These are phyloP conservation scores for Apamea sordens DNA, from an alignment of 2,888 invertebrate genomes.

Conservation along the genomic window DNA sequence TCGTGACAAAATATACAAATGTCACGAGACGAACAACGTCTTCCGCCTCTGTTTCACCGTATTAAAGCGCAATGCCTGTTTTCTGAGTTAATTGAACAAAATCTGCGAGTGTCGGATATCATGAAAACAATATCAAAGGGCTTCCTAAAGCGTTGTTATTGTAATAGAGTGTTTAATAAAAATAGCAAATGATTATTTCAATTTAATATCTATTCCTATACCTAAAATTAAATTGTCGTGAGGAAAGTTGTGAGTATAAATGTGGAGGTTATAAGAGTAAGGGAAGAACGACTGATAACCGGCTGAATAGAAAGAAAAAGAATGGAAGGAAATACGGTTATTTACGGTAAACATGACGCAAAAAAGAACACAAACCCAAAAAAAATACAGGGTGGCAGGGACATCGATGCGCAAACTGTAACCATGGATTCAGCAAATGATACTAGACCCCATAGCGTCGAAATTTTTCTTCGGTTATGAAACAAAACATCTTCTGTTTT, in stretches of 20 bases:
- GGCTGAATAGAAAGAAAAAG: too few species aligned
- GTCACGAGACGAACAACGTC: neutral
- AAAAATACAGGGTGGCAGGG: too few species aligned
- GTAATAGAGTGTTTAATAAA: neutral
- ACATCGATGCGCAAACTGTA: too few species aligned
- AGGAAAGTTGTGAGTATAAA: neutral
- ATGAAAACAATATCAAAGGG: neutral
- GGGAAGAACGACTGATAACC: neutral
- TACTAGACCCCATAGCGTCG: too few species aligned
- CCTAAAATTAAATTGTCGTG: too few species aligned
- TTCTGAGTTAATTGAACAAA: conserved; percentile 29
- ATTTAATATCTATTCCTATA: neutral
- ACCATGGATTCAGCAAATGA: too few species aligned
- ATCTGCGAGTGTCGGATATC: conserved; percentile 19
- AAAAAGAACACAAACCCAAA: too few species aligned
- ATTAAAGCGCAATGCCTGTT: neutral
- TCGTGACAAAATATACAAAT: conserved; percentile 18
- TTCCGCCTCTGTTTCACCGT: conserved; percentile 1
- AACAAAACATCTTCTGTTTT: too few species aligned
- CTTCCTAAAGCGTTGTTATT: neutral
- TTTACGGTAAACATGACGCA: too few species aligned
- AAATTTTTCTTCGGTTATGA: too few species aligned
- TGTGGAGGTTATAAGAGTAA: neutral
- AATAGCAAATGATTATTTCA: neutral
- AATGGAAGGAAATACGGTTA: too few species aligned